phyloP scores from a whole-genome alignment of 2,797 vertebrate genomes.

The Gobionotothen gibberifrons region DNA sequence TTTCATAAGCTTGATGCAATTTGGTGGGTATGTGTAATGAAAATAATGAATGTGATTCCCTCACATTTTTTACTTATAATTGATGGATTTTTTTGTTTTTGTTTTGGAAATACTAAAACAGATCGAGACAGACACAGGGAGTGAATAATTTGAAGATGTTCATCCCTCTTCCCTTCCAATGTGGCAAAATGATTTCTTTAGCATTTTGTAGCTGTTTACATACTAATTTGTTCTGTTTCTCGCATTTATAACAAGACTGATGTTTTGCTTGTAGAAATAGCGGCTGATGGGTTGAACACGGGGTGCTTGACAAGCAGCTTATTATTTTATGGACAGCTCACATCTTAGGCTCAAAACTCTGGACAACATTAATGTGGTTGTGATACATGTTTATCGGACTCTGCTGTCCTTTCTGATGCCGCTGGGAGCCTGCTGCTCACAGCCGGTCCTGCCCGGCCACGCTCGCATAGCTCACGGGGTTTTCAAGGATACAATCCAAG shows the following conservation, averaged over 20 bases:
- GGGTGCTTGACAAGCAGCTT: constrained; percentile 56
- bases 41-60: constrained; percentile 83
- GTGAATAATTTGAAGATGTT: constrained; percentile 58
- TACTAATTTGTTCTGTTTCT: constrained; percentile 71
- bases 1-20: constrained; percentile 91
- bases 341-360: constrained; percentile 17
- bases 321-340: constrained; percentile 60
- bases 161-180: constrained; percentile 50
- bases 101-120: constrained; percentile 69
- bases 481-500: constrained; percentile 55
- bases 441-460: constrained; percentile 19
- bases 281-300: constrained; percentile 48
- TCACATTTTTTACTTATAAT: constrained; percentile 73
- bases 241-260: constrained; percentile 79
- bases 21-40: constrained; percentile 83
- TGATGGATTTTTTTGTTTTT: constrained; percentile 50
- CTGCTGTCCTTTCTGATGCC: constrained; percentile 34
- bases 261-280: constrained; percentile 65
- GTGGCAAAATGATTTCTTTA: constrained; percentile 54
- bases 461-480: constrained; percentile 47
- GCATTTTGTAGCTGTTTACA: constrained; percentile 72
- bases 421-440: constrained; percentile 17
- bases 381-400: constrained; percentile 21
- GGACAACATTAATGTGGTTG: constrained; percentile 36
- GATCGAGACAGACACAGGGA: constrained; percentile 57